phyloP scores from a whole-genome alignment of 1,140 invertebrate species.

The Drosophila kohkoa region DNA sequence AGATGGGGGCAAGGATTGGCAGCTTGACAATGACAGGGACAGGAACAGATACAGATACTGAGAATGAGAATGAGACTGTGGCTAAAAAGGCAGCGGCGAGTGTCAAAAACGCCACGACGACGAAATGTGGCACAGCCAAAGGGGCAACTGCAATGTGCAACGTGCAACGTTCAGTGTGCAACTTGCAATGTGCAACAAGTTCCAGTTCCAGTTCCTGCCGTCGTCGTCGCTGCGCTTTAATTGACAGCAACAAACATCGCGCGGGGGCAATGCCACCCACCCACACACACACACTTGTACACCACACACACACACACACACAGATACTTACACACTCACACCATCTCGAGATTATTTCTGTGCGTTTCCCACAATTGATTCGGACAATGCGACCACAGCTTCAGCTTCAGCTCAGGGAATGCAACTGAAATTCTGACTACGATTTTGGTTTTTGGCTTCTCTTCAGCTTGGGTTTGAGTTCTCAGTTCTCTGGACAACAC shows the following conservation, averaged over 20 bases:
- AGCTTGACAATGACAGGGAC: conserved; percentile 12
- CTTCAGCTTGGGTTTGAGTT: neutral
- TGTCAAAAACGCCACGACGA: conserved; percentile 55
- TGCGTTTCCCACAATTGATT: conserved; percentile 81
- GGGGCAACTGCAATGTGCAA: conserved; percentile 28
- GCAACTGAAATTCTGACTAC: neutral
- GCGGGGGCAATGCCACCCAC: conserved; percentile 72
- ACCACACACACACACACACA: conserved; percentile 22
- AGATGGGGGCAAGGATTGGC: conserved; percentile 1
- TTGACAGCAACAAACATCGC: conserved; percentile 77
- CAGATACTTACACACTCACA: conserved; percentile 30
- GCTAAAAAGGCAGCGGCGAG: conserved; percentile 52
- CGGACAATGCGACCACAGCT: conserved; percentile 73
- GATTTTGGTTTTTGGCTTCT: conserved; percentile 2
- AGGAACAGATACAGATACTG: conserved; percentile 18
- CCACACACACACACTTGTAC: conserved; percentile 33
- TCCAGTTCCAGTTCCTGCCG: conserved; percentile 70
- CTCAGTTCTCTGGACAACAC: neutral
- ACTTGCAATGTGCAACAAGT: conserved; percentile 67
- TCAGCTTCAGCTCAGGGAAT: conserved; percentile 19
- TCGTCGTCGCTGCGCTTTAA: conserved; percentile 61
- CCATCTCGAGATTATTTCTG: conserved; percentile 63
- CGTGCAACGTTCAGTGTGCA: conserved; percentile 48
- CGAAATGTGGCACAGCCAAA: conserved; percentile 69
- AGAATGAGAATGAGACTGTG: conserved; percentile 9